Percentiles rank a stretch among this genome's conserved stretches.
Conservation (phyloP, 2,113 vertebrate species). For the Salvator merianae region DNA sequence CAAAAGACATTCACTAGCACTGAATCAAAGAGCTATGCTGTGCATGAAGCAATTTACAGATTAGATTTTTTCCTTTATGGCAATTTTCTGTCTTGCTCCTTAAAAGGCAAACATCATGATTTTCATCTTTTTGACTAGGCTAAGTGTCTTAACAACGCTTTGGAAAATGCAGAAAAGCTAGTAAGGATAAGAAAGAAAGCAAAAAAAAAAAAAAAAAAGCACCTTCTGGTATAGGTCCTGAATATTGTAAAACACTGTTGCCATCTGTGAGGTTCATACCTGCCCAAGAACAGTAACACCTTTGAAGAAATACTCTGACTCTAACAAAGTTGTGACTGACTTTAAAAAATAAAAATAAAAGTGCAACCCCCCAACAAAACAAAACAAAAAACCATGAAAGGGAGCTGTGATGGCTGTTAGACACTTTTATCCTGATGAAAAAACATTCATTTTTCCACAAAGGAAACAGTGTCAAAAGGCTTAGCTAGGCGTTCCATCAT, state of each 20-base stretch:
- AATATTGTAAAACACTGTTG: constrained; percentile 10
- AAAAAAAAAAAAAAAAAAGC: constrained; percentile 1
- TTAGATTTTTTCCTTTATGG: constrained; percentile 30
- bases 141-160: constrained; percentile 45
- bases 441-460: not conserved
- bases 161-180: constrained; percentile 23
- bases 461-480: no score
- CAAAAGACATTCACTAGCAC: constrained; percentile 45
- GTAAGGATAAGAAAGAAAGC: constrained; percentile 17
- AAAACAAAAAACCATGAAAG: not conserved
- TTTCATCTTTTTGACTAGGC: constrained; percentile 30
- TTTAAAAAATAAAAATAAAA: not conserved
- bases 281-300: not conserved
- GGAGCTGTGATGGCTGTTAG: not conserved
- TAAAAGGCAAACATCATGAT: constrained; percentile 49
- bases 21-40: constrained; percentile 27
- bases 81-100: constrained; percentile 28
- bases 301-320: not conserved
- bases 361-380: no score
- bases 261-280: not conserved
- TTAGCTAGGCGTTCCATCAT: no score
- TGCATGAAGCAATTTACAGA: constrained; percentile 45
- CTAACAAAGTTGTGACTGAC: not conserved
- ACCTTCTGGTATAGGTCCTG: constrained; percentile 7
- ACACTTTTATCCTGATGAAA: not conserved